Conservation (phyloP, 2,888 invertebrate species). For the Phragmatobia fuliginosa region DNA sequence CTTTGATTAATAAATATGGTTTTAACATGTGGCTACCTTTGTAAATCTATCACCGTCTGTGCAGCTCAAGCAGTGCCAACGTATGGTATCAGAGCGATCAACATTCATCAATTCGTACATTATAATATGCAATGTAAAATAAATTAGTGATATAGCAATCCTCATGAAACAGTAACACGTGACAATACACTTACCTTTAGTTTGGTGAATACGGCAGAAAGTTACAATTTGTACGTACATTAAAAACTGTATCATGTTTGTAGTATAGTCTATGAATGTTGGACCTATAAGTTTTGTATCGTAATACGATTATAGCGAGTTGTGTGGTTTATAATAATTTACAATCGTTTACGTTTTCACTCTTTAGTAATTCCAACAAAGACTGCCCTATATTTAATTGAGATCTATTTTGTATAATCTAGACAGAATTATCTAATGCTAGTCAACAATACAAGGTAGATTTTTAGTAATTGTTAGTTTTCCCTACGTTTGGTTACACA, state of each 20-base stretch:
- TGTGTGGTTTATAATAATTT: conserved; percentile 76
- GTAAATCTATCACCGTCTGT: no score
- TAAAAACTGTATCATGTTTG: conserved; percentile 65
- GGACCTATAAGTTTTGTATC: conserved; percentile 70
- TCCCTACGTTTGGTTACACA: background rate
- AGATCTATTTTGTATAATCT: conserved; percentile 85
- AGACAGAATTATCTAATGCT: conserved; percentile 81
- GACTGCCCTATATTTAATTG: conserved; percentile 86
- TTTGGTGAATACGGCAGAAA: conserved; percentile 85
- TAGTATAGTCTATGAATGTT: conserved; percentile 73
- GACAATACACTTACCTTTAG: conserved; percentile 85
- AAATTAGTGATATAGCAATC: conserved; percentile 73
- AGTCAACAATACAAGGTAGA: conserved; percentile 72
- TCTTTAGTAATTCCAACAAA: conserved; percentile 85
- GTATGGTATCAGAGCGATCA: conserved; percentile 25
- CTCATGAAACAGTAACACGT: conserved; percentile 81
- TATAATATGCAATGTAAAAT: conserved; percentile 61
- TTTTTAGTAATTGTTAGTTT: conserved; percentile 60
- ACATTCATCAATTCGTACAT: conserved; percentile 29
- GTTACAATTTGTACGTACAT: conserved; percentile 76
- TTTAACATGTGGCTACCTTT: background rate
- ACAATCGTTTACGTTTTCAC: conserved; percentile 78
- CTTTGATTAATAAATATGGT: background rate
- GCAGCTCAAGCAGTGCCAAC: background rate
- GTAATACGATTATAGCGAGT: conserved; percentile 67